Evolutionary conservation across 1,140 invertebrate genomes (phyloP), one percentile per base, ranked within the genome.

Genomic region (Dendroctonus ponderosae): DNA sequence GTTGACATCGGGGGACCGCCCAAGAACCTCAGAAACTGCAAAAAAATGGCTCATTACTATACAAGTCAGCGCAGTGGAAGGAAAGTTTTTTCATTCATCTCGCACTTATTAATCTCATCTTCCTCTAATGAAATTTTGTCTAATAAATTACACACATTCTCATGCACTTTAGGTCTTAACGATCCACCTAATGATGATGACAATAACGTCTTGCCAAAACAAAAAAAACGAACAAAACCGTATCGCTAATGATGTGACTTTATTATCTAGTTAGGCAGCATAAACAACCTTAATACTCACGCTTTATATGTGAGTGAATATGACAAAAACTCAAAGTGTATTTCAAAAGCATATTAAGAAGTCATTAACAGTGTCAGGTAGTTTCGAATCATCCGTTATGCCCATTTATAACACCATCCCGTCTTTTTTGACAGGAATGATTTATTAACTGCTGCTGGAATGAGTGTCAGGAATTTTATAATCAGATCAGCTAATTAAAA

Each of bases 1-100:
- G 66, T 50, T 15, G 61, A 62, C 59, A 62, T 63, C 52, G 66
- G 66, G 46, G 57, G 14, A 59, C 43, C 57, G 57, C 41, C 57
- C 37, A 11, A 59, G 7, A 15, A 59, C 40, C 43, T 41, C 57
- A 41, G 57, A 43, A 59, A 14, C 57, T 59, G 57, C 9, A 59
- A 59, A 52, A 46, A 59, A 39, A 56, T 11, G 7, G 7, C n/a
- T 39, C 41, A 40, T 56, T 41, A 6, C 39, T 56, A 56, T 51
- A 46, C 12, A 26, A 26, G 26, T 1, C 26, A 26, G 26, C 3
- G 3, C 26, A 26, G 26, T 26, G 26, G 26, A 26, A 26, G 26
- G 26, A 26, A 26, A 26, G 26, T 26, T 26, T 26, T 26, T 26
- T 3, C 26, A 26, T 26, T 12, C 44, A 1, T 12, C 44, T 46